Conservation (phyloP, 2,797 vertebrate genomes). For the Sebastes nivosus region DNA sequence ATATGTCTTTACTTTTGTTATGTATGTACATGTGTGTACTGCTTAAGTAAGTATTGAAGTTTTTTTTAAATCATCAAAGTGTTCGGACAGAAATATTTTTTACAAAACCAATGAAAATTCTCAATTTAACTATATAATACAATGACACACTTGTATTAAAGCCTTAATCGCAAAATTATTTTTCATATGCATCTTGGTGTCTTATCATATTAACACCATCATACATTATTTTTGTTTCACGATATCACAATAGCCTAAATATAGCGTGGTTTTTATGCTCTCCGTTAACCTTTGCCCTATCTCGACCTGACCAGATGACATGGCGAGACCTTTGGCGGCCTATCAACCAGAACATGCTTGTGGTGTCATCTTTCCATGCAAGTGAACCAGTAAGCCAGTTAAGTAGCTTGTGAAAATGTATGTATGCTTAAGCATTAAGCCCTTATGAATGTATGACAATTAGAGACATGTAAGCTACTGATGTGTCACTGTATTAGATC, state of each 20-base stretch:
- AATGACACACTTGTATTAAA: background rate
- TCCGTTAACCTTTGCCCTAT: background rate
- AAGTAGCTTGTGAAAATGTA: slow-evolving; percentile 28
- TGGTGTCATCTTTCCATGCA: slow-evolving; percentile 34
- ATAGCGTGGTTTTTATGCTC: background rate
- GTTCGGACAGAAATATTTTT: too few relatives aligned
- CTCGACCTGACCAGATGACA: slow-evolving; percentile 7
- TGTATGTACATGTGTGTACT: background rate
- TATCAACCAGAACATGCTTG: slow-evolving; percentile 23
- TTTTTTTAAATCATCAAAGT: background rate
- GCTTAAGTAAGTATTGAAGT: background rate
- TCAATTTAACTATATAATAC: background rate
- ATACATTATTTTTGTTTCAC: background rate
- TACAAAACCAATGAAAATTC: too few relatives aligned
- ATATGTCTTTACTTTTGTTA: background rate
- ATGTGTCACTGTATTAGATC: background rate
- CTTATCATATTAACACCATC: background rate
- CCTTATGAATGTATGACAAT: slow-evolving; percentile 4
- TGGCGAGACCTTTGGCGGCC: background rate
- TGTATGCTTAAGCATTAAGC: slow-evolving; percentile 19
- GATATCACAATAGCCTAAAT: background rate
- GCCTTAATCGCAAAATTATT: background rate
- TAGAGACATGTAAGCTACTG: background rate
- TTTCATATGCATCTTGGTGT: background rate
- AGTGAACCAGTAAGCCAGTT: slow-evolving; percentile 18